A percentile compares a stretch with the other conserved stretches of the same genome.
Evolutionary conservation across 2,888 invertebrate species (phyloP).

Genomic region (Machimus rusticus): DNA sequence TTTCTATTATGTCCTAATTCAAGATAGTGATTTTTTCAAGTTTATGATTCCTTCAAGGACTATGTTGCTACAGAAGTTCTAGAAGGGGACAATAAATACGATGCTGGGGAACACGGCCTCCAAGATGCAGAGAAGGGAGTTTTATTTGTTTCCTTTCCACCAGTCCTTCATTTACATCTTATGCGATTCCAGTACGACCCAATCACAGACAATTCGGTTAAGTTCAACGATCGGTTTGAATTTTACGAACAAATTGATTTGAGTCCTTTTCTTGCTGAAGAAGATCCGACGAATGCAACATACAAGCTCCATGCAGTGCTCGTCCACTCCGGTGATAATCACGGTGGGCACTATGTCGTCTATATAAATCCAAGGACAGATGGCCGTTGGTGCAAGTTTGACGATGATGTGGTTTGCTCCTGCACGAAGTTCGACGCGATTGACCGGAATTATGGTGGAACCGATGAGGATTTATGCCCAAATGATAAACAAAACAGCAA

Average conservation of each 20-base stretch:
- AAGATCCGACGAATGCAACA: conserved; percentile 78
- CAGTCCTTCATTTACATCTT: conserved; percentile 92
- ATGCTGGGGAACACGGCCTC: conserved; percentile 94
- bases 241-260: conserved; percentile 91
- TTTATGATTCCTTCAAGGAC: conserved; percentile 93
- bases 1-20: not conserved
- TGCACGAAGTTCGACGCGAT: conserved; percentile 95
- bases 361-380: conserved; percentile 96
- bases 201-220: conserved; percentile 91
- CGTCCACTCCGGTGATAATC: conserved; percentile 97
- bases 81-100: conserved; percentile 97
- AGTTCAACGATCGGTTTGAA: conserved; percentile 91
- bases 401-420: conserved; percentile 96
- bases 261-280: conserved; percentile 82
- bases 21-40: not conserved
- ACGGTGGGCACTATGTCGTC: conserved; percentile 97
- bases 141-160: conserved; percentile 91
- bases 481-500: conserved; percentile 95
- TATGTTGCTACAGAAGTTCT: conserved; percentile 90
- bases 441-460: conserved; percentile 95
- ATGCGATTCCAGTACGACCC: conserved; percentile 98
- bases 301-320: conserved; percentile 94
- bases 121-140: conserved; percentile 98
- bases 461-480: conserved; percentile 84
- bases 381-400: conserved; percentile 89